phyloP scores from a whole-genome alignment of 2,113 vertebrate species.

The Cacatua alba region DNA sequence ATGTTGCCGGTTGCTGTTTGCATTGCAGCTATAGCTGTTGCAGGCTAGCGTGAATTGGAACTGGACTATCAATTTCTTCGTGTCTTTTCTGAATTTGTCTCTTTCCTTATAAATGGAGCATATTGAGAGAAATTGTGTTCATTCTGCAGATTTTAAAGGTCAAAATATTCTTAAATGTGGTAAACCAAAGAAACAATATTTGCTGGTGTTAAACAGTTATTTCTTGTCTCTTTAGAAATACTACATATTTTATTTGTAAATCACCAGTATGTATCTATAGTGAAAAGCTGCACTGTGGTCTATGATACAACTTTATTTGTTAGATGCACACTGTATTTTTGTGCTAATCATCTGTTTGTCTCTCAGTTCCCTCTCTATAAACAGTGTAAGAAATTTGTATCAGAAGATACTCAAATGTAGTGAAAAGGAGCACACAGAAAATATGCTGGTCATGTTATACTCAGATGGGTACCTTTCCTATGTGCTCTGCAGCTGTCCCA shows the following conservation, averaged over 20 bases:
- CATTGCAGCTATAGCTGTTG: background rate
- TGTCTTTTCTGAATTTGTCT: background rate
- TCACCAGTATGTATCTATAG: background rate
- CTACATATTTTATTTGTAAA: background rate
- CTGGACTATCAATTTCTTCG: background rate
- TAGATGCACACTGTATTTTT: background rate
- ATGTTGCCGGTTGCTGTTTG: background rate
- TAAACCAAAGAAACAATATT: background rate
- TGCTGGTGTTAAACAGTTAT: background rate
- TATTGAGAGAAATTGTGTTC: background rate
- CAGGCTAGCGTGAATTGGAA: background rate
- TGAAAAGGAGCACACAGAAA: background rate
- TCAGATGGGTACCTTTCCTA: background rate
- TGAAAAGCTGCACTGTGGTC: background rate
- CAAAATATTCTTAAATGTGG: background rate
- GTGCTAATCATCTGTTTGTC: background rate
- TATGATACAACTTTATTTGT: background rate
- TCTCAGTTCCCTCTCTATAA: background rate
- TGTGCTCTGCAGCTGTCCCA: background rate
- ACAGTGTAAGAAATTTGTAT: background rate
- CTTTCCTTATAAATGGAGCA: background rate
- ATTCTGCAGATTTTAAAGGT: background rate
- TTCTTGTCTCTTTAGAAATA: background rate
- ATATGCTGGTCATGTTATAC: background rate
- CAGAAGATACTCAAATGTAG: background rate